Percentiles rank a stretch among this genome's conserved stretches.
These are phyloP conservation scores for Percopsis transmontana DNA, from an alignment of 2,113 vertebrate genomes.

Conservation along the genomic window DNA sequence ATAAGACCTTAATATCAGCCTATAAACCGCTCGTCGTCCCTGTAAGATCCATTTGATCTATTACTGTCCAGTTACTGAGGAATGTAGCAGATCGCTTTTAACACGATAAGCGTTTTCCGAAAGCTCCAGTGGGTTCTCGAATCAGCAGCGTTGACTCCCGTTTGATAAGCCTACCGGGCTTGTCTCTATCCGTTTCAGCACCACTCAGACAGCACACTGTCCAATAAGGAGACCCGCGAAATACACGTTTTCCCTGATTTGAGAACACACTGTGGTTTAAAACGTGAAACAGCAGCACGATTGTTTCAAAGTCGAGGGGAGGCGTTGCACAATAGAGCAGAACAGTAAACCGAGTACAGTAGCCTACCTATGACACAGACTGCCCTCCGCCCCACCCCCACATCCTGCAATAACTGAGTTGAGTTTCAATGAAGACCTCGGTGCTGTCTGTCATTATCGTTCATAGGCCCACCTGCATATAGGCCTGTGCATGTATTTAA, in stretches of 20 bases:
- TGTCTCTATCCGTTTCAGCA: slow-evolving; percentile 65
- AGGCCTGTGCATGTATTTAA: too few species aligned
- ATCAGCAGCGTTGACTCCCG: slow-evolving; percentile 6
- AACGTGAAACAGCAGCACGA: too few species aligned
- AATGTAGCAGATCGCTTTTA: slow-evolving; percentile 1
- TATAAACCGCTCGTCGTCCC: slow-evolving; percentile 16
- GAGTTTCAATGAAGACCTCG: slow-evolving; percentile 5
- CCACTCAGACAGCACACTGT: slow-evolving; percentile 7
- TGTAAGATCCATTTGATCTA: slow-evolving; percentile 25
- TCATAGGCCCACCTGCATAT: slow-evolving; percentile 7
- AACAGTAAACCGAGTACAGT: too few species aligned
- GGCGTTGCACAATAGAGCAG: background rate
- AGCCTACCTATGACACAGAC: background rate
- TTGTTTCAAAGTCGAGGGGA: too few species aligned
- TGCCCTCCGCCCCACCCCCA: slow-evolving; percentile 26
- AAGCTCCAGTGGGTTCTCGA: slow-evolving; percentile 27
- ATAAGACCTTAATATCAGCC: background rate
- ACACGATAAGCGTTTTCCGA: slow-evolving; percentile 9
- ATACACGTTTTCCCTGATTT: too few species aligned
- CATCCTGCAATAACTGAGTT: slow-evolving; percentile 36
- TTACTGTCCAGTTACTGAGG: slow-evolving; percentile 1
- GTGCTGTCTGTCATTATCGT: slow-evolving; percentile 12
- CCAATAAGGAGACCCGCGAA: background rate
- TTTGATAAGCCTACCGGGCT: background rate
- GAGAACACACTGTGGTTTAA: too few species aligned